Evolutionary conservation across 2,888 invertebrate species (phyloP), one percentile per base, ranked within the genome.

Genomic region (Napeogenes inachia): DNA sequence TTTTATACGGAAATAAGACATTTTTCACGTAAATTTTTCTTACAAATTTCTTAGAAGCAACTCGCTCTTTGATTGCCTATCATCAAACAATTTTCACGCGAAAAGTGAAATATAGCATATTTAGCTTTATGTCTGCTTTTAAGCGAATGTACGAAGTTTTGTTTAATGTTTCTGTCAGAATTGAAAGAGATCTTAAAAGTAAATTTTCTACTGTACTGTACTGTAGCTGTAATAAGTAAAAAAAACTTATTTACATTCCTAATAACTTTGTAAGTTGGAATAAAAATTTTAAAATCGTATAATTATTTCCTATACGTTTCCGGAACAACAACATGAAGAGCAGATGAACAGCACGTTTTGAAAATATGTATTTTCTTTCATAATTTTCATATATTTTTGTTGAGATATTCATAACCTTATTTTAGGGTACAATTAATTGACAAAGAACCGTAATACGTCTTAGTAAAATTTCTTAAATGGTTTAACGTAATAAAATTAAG

Each of bases 1-100:
- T 71, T 72, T 70, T 67, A 61, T 62, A 69, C 61, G 70, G 70
- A 70, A 64, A 69, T 71, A 63, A 70, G 70, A 68, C 69, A 69
- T 73, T 70, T 68, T 69, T 73, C 63, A 65, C 60, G 60, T 62
- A 62, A 69, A 68, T 67, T 66, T 67, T 67, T 61, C 66, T 55
- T 65, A 63, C 62, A 71, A 71, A 72, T 65, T 66, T 65, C 60
- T 53, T 58, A 50, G 61, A 63, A 62, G 57, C 61, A 61, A 54
- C 64, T 65, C 65, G 61, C 57, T 62, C 58, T 68, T 65, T 65
- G 66, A 68, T 68, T 69, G 63, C 67, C 64, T 62, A 66, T 67
- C 69, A 69, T 67, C 64, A 66, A 69, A 68, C 67, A 67, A 65
- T 66, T 68, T 69, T 66, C 62, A 62, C 60, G 58, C 57, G 58